A percentile compares a stretch with the other conserved stretches of the same genome.
phyloP scores from a whole-genome alignment of 2,888 invertebrate species.

The Lamellibrachia satsuma region DNA sequence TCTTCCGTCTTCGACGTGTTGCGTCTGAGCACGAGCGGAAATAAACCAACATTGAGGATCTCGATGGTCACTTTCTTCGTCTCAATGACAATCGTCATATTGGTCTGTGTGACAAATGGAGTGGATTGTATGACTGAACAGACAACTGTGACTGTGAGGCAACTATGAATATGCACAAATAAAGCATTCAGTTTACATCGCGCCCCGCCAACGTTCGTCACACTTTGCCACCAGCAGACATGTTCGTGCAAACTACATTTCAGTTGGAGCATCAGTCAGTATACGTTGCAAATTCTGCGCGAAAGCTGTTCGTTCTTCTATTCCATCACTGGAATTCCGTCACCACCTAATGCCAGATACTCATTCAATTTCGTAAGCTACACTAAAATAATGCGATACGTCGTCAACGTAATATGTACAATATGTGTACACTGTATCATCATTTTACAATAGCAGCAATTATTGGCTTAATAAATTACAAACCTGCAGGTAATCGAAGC shows the following conservation, averaged over 20 bases:
- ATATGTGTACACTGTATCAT: background rate
- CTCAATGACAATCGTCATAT: constrained; percentile 38
- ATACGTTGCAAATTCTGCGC: too few species aligned
- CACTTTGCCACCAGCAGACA: too few species aligned
- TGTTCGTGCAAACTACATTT: too few species aligned
- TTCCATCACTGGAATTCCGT: too few species aligned
- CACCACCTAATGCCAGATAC: too few species aligned
- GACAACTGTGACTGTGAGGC: background rate
- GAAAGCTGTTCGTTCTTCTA: too few species aligned
- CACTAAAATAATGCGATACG: too few species aligned
- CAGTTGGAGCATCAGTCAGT: too few species aligned
- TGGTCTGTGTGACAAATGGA: background rate
- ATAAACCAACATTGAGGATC: constrained; percentile 25
- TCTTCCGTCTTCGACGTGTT: constrained; percentile 36
- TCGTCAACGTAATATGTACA: background rate
- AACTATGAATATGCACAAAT: background rate
- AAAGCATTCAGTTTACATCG: too few species aligned
- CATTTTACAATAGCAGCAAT: constrained; percentile 8
- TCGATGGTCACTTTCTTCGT: constrained; percentile 29
- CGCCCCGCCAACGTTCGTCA: too few species aligned
- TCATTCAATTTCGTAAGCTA: too few species aligned
- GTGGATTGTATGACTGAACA: too few species aligned
- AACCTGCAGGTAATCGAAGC: constrained; percentile 40
- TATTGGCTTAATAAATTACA: background rate
- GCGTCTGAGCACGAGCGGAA: constrained; percentile 37